These are phyloP conservation scores for Clarias platycephalus DNA, from an alignment of 2,797 vertebrate genomes.

Conservation along the genomic window DNA sequence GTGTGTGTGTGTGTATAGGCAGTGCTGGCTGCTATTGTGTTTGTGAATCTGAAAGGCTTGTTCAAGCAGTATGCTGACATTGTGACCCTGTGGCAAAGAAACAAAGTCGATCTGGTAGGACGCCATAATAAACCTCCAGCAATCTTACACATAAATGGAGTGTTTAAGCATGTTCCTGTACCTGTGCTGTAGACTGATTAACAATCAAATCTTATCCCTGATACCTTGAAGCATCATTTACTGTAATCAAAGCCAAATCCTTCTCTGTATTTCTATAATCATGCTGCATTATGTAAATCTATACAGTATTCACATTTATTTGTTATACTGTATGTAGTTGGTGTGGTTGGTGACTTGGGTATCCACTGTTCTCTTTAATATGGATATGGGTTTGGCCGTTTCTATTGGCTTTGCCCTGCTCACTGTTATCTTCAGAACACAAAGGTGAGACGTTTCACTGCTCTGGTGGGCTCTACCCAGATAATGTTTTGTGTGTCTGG, in stretches of 20 bases:
- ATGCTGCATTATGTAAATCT: not conserved
- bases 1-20: slow-evolving; percentile 72
- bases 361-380: slow-evolving; percentile 84
- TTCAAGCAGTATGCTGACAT: slow-evolving; percentile 86
- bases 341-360: slow-evolving; percentile 92
- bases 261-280: not conserved
- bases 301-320: not conserved
- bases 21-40: slow-evolving; percentile 83
- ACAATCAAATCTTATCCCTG: not conserved
- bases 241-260: not conserved
- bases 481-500: not conserved
- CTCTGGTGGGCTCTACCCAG: not conserved
- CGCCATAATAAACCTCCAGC: not conserved
- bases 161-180: not conserved
- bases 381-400: slow-evolving; percentile 88
- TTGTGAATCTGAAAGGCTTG: slow-evolving; percentile 93
- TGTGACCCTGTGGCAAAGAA: slow-evolving; percentile 81
- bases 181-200: not conserved
- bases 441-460: slow-evolving; percentile 80
- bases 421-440: slow-evolving; percentile 89
- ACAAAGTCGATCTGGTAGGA: slow-evolving; percentile 87
- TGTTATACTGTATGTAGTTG: slow-evolving; percentile 67
- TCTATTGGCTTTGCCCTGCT: slow-evolving; percentile 86
- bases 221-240: not conserved
- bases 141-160: not conserved